phyloP scores from a whole-genome alignment of 2,888 invertebrate species.

The Galerucella pusilla region DNA sequence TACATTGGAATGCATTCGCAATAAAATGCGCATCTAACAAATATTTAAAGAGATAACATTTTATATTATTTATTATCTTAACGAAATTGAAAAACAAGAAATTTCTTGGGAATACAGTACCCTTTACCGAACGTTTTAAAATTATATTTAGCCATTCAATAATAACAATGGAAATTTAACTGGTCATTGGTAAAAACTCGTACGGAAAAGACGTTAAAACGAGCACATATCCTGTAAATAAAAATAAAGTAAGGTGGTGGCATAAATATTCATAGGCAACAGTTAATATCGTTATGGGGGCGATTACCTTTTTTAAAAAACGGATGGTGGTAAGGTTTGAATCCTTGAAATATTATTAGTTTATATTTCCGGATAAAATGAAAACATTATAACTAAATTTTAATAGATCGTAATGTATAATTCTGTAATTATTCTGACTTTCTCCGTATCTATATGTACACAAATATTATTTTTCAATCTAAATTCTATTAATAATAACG shows the following conservation, averaged over 20 bases:
- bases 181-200: not conserved
- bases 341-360: conserved; percentile 20
- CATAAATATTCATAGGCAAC: conserved; percentile 36
- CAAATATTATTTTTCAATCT: conserved; percentile 51
- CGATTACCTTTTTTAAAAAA: conserved; percentile 30
- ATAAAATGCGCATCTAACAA: too few relatives aligned
- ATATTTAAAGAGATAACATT: too few relatives aligned
- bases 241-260: conserved; percentile 22
- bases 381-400: not conserved
- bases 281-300: conserved; percentile 29
- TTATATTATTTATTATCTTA: too few relatives aligned
- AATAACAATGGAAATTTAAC: not conserved
- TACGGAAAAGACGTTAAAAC: conserved; percentile 19
- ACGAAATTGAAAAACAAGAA: too few relatives aligned
- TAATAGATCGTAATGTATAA: not conserved
- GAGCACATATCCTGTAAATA: conserved; percentile 27
- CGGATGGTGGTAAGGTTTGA: conserved; percentile 26
- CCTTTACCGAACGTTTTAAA: too few relatives aligned
- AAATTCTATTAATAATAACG: conserved; percentile 51
- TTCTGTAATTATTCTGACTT: conserved; percentile 35
- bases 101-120: too few relatives aligned
- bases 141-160: too few relatives aligned
- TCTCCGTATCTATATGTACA: conserved; percentile 39
- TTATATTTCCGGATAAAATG: conserved; percentile 4
- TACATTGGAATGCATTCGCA: too few relatives aligned